Conservation (phyloP, 2,888 invertebrate genomes). For the Mactromeris polynyma region DNA sequence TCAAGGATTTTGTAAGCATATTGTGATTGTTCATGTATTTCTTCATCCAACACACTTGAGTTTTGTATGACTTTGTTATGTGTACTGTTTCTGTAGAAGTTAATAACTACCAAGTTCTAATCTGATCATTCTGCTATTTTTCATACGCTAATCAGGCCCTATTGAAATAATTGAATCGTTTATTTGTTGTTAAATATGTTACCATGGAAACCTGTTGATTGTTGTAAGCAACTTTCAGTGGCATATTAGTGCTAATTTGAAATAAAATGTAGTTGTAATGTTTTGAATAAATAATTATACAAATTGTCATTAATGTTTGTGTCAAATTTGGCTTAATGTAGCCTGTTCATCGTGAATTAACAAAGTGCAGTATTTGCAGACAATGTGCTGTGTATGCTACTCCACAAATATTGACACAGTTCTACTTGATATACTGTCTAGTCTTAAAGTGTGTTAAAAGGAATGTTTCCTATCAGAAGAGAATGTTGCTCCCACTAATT, state of each 20-base stretch:
- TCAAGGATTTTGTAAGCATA: background rate
- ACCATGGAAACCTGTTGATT: conserved; percentile 7
- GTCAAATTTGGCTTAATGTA: too few species aligned
- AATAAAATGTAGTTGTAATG: conserved; percentile 10
- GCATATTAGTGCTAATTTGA: conserved; percentile 13
- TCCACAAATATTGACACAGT: too few species aligned
- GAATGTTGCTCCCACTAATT: too few species aligned
- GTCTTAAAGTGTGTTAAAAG: too few species aligned
- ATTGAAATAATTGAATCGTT: background rate
- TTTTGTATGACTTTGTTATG: background rate
- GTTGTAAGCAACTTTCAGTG: conserved; percentile 1
- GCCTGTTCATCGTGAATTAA: too few species aligned
- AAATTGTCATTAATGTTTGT: background rate
- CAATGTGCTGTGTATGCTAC: too few species aligned
- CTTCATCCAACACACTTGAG: background rate
- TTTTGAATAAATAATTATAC: conserved; percentile 20
- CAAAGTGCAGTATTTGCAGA: too few species aligned
- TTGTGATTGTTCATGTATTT: background rate
- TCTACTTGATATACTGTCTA: too few species aligned
- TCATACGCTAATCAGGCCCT: background rate
- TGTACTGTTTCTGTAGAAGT: background rate
- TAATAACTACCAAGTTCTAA: background rate
- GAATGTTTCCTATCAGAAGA: too few species aligned
- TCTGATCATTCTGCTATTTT: background rate
- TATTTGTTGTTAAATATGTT: conserved; percentile 11